Conservation (phyloP, 1,140 invertebrate genomes). For the Drosophila funebris region DNA sequence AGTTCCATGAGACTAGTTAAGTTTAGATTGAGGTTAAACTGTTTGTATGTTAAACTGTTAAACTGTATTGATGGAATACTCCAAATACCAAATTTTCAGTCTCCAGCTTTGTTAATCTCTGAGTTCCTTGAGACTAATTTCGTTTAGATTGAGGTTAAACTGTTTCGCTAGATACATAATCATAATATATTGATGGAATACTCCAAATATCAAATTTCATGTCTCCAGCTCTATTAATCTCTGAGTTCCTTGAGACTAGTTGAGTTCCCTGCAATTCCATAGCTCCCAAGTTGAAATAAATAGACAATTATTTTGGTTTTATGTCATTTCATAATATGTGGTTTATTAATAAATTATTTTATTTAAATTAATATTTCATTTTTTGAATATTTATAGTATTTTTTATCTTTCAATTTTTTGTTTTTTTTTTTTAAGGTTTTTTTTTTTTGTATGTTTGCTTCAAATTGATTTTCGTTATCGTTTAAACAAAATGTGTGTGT, state of each 20-base stretch:
- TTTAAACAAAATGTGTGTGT: constrained; percentile 57
- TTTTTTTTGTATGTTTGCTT: constrained; percentile 15
- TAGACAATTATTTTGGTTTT: constrained; percentile 35
- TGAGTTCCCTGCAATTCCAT: background rate
- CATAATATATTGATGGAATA: background rate
- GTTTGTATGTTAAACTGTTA: no score
- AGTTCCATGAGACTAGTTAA: no score
- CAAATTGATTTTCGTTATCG: constrained; percentile 34
- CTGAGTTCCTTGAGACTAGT: background rate
- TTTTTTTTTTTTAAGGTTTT: constrained; percentile 18
- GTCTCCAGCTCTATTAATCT: background rate
- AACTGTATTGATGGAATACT: no score
- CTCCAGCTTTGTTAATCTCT: no score
- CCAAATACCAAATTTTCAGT: no score
- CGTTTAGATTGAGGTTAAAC: no score
- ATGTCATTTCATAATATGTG: constrained; percentile 80
- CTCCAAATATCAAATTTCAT: background rate
- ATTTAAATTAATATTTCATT: constrained; percentile 79
- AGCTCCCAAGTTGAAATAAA: background rate
- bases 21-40: no score
- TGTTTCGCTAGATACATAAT: no score
- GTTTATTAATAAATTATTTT: constrained; percentile 82
- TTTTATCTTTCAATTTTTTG: constrained; percentile 42
- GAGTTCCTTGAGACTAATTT: no score
- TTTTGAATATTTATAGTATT: constrained; percentile 82